These are phyloP conservation scores for Parambassis ranga DNA, from an alignment of 2,797 vertebrate species.

Conservation along the genomic window DNA sequence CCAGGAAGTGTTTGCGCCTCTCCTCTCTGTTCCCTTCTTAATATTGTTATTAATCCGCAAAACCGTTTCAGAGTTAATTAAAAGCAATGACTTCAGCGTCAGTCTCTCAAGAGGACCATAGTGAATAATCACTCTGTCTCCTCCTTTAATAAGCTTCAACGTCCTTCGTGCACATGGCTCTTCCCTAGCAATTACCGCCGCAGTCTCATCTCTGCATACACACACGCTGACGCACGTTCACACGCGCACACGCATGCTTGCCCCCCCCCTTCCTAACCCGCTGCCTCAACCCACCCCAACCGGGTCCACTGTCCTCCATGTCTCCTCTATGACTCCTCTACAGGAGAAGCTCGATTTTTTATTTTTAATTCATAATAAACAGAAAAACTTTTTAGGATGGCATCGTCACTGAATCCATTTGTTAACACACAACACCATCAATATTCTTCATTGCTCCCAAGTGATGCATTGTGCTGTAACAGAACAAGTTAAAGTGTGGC, in stretches of 20 bases:
- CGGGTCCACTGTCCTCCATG: slow-evolving; percentile 72
- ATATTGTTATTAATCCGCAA: slow-evolving; percentile 86
- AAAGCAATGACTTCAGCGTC: slow-evolving; percentile 81
- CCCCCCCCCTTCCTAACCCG: slow-evolving; percentile 4
- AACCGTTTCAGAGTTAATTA: slow-evolving; percentile 85
- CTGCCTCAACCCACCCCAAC: slow-evolving; percentile 56
- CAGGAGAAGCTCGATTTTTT: slow-evolving; percentile 36
- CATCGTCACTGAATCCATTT: slow-evolving; percentile 29
- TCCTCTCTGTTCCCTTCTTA: slow-evolving; percentile 75
- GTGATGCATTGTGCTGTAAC: slow-evolving; percentile 39
- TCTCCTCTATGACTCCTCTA: slow-evolving; percentile 64
- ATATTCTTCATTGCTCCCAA: slow-evolving; percentile 43
- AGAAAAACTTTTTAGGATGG: slow-evolving; percentile 11
- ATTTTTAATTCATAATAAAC: slow-evolving; percentile 29
- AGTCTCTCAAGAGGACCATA: slow-evolving; percentile 78
- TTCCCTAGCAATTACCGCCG: slow-evolving; percentile 74
- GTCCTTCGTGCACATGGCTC: slow-evolving; percentile 75
- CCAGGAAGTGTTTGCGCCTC: slow-evolving; percentile 78
- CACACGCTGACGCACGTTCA: slow-evolving; percentile 22
- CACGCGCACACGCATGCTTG: background rate
- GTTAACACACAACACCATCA: slow-evolving; percentile 22
- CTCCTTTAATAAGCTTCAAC: slow-evolving; percentile 80
- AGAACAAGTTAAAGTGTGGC: background rate
- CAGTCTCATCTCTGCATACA: slow-evolving; percentile 51
- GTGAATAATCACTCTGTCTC: slow-evolving; percentile 83